Evolutionary conservation across 2,888 invertebrate species (phyloP), one percentile per base, ranked within the genome.

Genomic region (Entomobrya proxima): DNA sequence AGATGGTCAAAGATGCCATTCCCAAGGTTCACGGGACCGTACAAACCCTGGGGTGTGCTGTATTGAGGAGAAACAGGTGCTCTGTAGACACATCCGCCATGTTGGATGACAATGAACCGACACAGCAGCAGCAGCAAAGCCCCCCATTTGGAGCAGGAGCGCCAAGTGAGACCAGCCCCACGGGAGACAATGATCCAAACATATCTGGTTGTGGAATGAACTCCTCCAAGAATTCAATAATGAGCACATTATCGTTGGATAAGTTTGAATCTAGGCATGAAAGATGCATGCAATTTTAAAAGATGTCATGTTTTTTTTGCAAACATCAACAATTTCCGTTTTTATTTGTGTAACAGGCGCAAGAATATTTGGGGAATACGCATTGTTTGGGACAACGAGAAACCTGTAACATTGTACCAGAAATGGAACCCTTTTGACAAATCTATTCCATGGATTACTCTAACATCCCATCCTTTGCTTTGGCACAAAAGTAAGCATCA

Each of bases 371-470:
- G 93, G 72, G 97, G 96, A 0, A 93, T 97, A 13, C 94, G 96
- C 77, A 92, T 96, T 64, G 94, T 95, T 93, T 96, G 96, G 95
- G 95, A 95, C 91, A 94, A 94, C 90, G 95, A 95, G 0, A 94
- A 94, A 91, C 94, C 95, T 0, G 91, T 96, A 55, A 92, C 95
- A 44, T 91, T 95, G 90, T 93, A 94, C 89, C 94, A 94, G n/a
- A 94, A 94, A 85, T 97, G 97, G 97, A 97, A 97, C 92, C 97
- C 97, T 0, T 96, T 96, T 92, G 94, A 94, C 88, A 94, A 94
- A 86, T 94, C 95, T 85, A 95, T 96, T 87, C 97, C 97, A 0
- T 95, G 95, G 92, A 92, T 94, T 40, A 96, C 96, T 0, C 95
- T 95, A 90, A 94, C 95, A 0, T 96, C 95, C 80, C 97, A 97